phyloP scores from a whole-genome alignment of 2,888 invertebrate species.

The Nycteola revayana region DNA sequence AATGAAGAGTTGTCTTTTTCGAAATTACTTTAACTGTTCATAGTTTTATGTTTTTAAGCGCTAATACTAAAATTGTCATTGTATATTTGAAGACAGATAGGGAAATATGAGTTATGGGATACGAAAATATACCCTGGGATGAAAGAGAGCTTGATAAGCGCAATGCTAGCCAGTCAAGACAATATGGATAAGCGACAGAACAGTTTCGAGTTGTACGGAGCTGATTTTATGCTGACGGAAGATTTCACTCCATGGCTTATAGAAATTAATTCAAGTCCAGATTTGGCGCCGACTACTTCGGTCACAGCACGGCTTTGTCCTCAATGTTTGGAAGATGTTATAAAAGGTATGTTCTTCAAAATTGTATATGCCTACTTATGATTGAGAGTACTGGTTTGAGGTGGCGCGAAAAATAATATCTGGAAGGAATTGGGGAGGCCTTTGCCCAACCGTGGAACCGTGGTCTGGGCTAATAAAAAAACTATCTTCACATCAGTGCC shows the following conservation, averaged over 20 bases:
- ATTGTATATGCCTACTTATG: too few species aligned
- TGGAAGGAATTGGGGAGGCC: too few species aligned
- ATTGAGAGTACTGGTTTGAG: too few species aligned
- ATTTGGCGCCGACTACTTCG: constrained; percentile 94
- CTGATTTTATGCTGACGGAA: constrained; percentile 96
- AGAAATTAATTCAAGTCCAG: constrained; percentile 97
- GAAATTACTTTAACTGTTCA: too few species aligned
- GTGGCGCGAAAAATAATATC: too few species aligned
- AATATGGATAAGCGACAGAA: constrained; percentile 90
- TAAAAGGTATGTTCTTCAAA: constrained; percentile 93
- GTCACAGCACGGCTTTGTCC: constrained; percentile 94
- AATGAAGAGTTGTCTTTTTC: too few species aligned
- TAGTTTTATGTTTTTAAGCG: too few species aligned
- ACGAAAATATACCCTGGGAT: constrained; percentile 94
- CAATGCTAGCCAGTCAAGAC: constrained; percentile 93
- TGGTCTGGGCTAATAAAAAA: too few species aligned
- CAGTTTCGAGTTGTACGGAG: constrained; percentile 96
- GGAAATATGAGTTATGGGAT: constrained; percentile 90
- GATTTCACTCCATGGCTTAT: constrained; percentile 95
- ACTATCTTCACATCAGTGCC: too few species aligned
- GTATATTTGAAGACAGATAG: constrained; percentile 83
- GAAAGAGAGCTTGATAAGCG: constrained; percentile 88
- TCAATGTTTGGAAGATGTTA: constrained; percentile 93
- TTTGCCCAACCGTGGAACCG: too few species aligned
- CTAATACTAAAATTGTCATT: constrained; percentile 10